A percentile compares a stretch with the other conserved stretches of the same genome.
Conservation (phyloP, 2,797 vertebrate genomes). For the Sebastes glaucus region DNA sequence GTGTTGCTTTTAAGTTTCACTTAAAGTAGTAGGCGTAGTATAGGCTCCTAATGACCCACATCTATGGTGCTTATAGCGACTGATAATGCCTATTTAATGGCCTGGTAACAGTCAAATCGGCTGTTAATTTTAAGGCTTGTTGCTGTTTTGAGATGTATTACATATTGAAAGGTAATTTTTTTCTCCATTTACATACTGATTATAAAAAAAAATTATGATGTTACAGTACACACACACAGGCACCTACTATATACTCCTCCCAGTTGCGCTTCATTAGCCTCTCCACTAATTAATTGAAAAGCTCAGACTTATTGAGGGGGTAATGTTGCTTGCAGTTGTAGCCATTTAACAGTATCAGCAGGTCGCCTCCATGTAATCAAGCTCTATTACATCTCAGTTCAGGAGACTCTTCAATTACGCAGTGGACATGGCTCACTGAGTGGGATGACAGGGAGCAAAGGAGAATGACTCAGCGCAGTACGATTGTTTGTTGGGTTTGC, state of each 20-base stretch:
- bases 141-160: background rate
- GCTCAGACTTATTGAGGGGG: conserved; percentile 28
- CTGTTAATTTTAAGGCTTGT: background rate
- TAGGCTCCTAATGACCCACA: too few species aligned
- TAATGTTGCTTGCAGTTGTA: conserved; percentile 51
- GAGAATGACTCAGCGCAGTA: background rate
- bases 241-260: background rate
- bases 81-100: too few species aligned
- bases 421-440: background rate
- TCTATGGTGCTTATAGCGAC: too few species aligned
- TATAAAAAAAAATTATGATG: conserved; percentile 6
- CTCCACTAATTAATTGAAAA: conserved; percentile 41
- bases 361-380: conserved; percentile 31
- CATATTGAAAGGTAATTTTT: background rate
- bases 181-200: background rate
- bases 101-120: too few species aligned
- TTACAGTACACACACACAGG: background rate
- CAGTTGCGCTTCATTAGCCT: conserved; percentile 31
- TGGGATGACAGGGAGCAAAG: background rate
- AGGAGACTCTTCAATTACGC: conserved; percentile 24
- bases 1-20: too few species aligned
- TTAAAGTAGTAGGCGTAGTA: too few species aligned
- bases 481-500: background rate
- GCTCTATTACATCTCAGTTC: conserved; percentile 36
- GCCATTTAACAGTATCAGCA: conserved; percentile 38